phyloP scores from a whole-genome alignment of 2,797 vertebrate species.

The Rachycentron canadum region DNA sequence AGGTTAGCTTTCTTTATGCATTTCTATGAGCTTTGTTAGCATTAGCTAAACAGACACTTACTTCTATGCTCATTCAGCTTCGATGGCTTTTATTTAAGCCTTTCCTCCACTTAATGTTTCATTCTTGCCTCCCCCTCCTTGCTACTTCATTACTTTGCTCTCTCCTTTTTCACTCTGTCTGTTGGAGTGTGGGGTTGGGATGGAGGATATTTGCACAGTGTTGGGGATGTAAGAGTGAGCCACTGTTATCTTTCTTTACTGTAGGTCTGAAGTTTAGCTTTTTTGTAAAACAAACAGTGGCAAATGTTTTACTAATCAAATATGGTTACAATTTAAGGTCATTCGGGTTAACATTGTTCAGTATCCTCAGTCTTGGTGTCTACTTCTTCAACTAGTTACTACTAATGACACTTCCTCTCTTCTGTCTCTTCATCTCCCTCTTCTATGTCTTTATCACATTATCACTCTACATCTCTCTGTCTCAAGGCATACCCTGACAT shows the following conservation, averaged over 20 bases:
- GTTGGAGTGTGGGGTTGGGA: slow-evolving; percentile 45
- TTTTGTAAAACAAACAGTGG: slow-evolving; percentile 16
- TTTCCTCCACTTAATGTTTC: slow-evolving; percentile 67
- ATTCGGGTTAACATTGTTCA: not conserved
- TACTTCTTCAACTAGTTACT: slow-evolving; percentile 18
- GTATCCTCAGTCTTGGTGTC: not conserved
- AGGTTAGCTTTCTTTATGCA: slow-evolving; percentile 69
- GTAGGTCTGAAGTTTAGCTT: slow-evolving; percentile 18
- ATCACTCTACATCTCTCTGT: slow-evolving; percentile 77
- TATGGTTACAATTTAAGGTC: not conserved
- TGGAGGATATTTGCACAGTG: slow-evolving; percentile 45
- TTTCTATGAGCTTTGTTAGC: slow-evolving; percentile 68
- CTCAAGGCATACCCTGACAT: slow-evolving; percentile 85
- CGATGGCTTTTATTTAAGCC: slow-evolving; percentile 59
- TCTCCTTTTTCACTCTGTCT: slow-evolving; percentile 49
- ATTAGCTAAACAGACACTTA: slow-evolving; percentile 69
- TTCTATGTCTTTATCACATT: slow-evolving; percentile 53
- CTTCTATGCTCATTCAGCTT: slow-evolving; percentile 64
- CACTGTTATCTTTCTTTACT: slow-evolving; percentile 28
- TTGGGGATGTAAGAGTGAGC: slow-evolving; percentile 16
- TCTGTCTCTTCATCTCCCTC: slow-evolving; percentile 41
- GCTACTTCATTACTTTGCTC: slow-evolving; percentile 61
- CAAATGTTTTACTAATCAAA: slow-evolving; percentile 4
- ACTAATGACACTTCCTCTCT: slow-evolving; percentile 36
- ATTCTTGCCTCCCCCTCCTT: slow-evolving; percentile 47